Base-by-base conservation (phyloP, 2,113 vertebrate genomes). In the Cynopterus brachyotis region DNA sequence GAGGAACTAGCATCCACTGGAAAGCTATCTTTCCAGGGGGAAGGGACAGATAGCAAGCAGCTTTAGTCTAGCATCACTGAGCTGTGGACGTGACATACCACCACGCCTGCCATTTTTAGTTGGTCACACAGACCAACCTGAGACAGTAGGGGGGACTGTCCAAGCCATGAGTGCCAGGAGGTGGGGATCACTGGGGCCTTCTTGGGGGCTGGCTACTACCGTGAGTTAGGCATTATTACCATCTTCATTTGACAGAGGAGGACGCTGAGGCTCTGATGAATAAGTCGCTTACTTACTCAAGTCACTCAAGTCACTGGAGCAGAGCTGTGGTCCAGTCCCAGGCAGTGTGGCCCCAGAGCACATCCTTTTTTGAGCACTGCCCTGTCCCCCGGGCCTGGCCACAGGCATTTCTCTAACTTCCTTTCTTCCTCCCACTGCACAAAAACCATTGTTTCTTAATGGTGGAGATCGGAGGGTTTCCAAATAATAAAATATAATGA, bases 371-470 rank as follows among this genome's bases (percentile, higher is more conserved):
- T 35, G 59, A 60, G 35, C 37, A 24, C 5, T 35, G 67, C 40
- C 47, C 62, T 40, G 16, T 3, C 20, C 12, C 9, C 32, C 32
- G 67, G 67, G 45, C 66, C 60, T 92, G 30, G 45, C 28, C 32
- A n/a, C 17, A 81, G 45, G 13, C 30, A 62, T 72, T 62, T 55
- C n/a, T 47, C 45, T 66, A 75, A 76, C 66, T 97, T 96, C 93
- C 70, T 96, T 80, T 92, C 28, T 72, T 60, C 35, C 42, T 20
- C 64, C 20, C 4, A 17, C 16, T 10, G 16, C 83, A 17, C 9
- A 40, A 94, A 95, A 97, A 93, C 78, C 76, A 88, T 82, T 93
- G 89, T 94, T 96, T 79, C 94, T 96, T 91, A 81, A 87, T 47
- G 35, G 47, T 53, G 28, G 82, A 89, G 16, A 73, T 64, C 91